Conservation (phyloP, 2,113 vertebrate genomes). For the Zosterops japonicus region DNA sequence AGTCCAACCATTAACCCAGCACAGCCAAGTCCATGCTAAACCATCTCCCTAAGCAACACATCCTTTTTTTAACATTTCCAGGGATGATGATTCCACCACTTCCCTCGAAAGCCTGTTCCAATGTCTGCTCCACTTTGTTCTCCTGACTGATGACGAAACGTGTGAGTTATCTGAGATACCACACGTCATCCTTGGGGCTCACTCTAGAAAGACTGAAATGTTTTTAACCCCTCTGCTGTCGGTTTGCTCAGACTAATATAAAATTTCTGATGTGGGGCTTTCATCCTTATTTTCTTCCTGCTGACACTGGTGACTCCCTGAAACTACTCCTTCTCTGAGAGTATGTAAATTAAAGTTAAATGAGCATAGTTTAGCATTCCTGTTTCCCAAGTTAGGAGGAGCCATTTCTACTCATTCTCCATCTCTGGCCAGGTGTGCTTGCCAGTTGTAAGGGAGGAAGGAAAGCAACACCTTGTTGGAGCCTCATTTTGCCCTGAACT, state of each 20-base stretch:
- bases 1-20: neutral
- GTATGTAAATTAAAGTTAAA: neutral
- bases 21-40: neutral
- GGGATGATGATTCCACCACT: neutral
- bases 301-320: neutral
- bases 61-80: neutral
- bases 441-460: neutral
- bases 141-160: neutral
- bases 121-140: neutral
- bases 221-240: neutral
- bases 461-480: neutral
- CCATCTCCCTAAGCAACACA: neutral
- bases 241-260: neutral
- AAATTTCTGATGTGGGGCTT: neutral
- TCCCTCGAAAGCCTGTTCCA: neutral
- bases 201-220: neutral
- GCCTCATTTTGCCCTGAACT: rapidly evolving
- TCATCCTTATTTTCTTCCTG: neutral
- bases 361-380: neutral
- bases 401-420: neutral
- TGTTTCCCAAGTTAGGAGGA: neutral
- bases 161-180: neutral
- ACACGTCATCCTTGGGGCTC: neutral
- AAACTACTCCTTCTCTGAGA: neutral
- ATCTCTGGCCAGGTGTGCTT: neutral